Evolutionary conservation across 92 coral and sea anemone species (phyloP), one percentile per base, ranked within the genome.

Genomic region (Porites rus): DNA sequence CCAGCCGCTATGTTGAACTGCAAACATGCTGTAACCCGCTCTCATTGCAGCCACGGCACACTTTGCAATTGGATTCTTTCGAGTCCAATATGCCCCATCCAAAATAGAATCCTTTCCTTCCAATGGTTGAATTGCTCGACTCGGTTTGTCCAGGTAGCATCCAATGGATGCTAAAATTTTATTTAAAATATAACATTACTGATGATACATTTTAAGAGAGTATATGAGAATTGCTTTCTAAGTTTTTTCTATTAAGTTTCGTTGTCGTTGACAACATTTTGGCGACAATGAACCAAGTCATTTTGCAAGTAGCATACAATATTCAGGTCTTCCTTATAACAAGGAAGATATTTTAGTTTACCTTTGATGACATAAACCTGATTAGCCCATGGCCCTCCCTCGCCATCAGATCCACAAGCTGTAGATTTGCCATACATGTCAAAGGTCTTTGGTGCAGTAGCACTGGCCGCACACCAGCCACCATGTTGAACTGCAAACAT

Each of bases 301-400:
- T 38, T 38, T 38, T 38, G 6, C 3, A 38, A 38, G 46, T 38
- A 38, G 46, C 46, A 38, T 38, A 38, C 2, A 4, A 3, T 38
- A 38, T 38, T 38, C 46, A 38, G 46, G 46, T 38, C 46, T 38
- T 38, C 46, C 46, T 38, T 38, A 38, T 38, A 6, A 38, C 46
- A 38, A 38, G 46, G 46, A 38, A 38, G 46, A 38, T 38, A 38
- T 6, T 38, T 38, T 54, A 13, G 60, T 54, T 54, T 54, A 54
- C 60, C 60, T 54, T 54, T 54, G 60, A 54, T 54, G 60, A 54
- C 60, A 54, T 54, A 54, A 9, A 54, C 91, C 43, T 88, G 69
- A 65, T 81, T 88, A 10, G 91, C 91, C 73, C 83, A 74, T 3
- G 82, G 70, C 17, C 91, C 91, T 3, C 91, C 91, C 65, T 65